A percentile compares a stretch with the other conserved stretches of the same genome.
These are phyloP conservation scores for Microtus ochrogaster DNA, from an alignment of 2,113 vertebrate species.

Conservation along the genomic window DNA sequence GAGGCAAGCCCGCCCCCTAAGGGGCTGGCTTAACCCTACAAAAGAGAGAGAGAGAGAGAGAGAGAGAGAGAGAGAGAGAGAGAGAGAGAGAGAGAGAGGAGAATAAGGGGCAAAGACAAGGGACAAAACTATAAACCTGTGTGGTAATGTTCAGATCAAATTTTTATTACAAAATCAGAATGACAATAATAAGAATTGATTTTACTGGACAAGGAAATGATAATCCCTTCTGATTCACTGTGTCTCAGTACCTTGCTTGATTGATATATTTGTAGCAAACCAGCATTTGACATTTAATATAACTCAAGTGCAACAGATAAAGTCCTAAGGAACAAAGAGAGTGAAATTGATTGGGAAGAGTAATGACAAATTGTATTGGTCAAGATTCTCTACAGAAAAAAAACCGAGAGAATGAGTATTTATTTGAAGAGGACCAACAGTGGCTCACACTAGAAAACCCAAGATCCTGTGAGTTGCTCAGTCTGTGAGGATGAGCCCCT, in stretches of 20 bases:
- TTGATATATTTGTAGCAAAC: slow-evolving; percentile 12
- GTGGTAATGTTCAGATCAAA: slow-evolving; percentile 4
- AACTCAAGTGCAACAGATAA: neutral
- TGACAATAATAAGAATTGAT: neutral
- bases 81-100: neutral
- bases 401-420: neutral
- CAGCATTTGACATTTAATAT: neutral
- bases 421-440: neutral
- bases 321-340: too few species aligned
- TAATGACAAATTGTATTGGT: too few species aligned
- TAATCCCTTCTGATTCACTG: neutral
- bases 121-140: neutral
- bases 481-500: neutral
- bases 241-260: neutral
- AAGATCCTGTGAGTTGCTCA: neutral
- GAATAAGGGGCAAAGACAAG: neutral
- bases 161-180: neutral
- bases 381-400: neutral
- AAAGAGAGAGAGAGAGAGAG: neutral
- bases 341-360: too few species aligned
- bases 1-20: too few species aligned
- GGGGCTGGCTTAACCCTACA: too few species aligned
- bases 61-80: neutral
- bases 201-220: neutral
- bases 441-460: neutral